phyloP scores from a whole-genome alignment of 2,888 invertebrate species.

The Darwinula stevensoni region DNA sequence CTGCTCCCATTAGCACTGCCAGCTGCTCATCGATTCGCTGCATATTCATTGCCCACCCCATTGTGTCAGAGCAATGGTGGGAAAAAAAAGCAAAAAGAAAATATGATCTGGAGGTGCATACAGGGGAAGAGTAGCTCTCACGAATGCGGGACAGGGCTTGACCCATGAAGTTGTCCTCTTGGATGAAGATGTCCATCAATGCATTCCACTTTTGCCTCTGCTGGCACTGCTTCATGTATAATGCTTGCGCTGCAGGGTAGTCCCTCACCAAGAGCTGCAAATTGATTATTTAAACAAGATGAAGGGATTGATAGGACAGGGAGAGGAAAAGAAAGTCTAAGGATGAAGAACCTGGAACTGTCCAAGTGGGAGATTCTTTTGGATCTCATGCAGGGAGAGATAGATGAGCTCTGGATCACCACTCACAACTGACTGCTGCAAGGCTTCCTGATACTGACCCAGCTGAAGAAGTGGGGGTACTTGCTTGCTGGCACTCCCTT shows the following conservation, averaged over 20 bases:
- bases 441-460: background rate
- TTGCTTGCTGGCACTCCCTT: background rate
- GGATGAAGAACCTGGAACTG: background rate
- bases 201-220: background rate
- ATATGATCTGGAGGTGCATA: too few relatives aligned
- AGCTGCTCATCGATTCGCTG: background rate
- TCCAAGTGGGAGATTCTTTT: background rate
- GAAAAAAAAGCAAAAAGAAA: too few relatives aligned
- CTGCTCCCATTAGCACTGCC: background rate
- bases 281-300: background rate
- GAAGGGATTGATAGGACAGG: background rate
- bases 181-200: background rate
- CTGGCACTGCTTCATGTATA: background rate
- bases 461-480: background rate
- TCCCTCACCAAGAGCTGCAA: background rate
- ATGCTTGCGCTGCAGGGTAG: background rate
- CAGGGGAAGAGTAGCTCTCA: too few relatives aligned
- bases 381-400: background rate
- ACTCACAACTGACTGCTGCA: background rate
- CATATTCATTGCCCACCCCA: too few relatives aligned
- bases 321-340: constrained; percentile 1
- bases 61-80: too few relatives aligned
- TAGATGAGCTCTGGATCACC: background rate
- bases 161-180: constrained; percentile 1
- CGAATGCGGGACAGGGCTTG: background rate